phyloP scores from a whole-genome alignment of 37 sponge, comb jelly and placozoan genomes.

The Beroe ovata region DNA sequence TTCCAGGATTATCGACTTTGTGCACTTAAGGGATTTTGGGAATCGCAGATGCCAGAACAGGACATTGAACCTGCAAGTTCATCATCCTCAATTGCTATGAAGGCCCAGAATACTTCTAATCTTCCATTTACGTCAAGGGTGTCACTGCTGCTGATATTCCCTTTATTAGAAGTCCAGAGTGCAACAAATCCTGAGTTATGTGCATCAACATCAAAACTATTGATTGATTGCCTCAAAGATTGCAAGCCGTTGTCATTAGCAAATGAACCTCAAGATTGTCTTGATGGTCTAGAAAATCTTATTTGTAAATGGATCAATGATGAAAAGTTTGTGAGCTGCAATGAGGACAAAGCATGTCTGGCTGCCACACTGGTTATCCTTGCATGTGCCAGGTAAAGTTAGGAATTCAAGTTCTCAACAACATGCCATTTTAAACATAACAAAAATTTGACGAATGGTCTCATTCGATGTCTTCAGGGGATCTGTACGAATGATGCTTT shows the following conservation, averaged over 20 bases:
- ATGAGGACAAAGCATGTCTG: constrained; percentile 56
- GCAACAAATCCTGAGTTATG: constrained; percentile 74
- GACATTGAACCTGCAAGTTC: constrained; percentile 34
- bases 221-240: constrained; percentile 75
- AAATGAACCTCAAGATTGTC: constrained; percentile 81
- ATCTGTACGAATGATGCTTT: constrained; percentile 42
- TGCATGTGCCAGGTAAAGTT: constrained; percentile 73
- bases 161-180: constrained; percentile 83
- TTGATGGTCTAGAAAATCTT: constrained; percentile 81
- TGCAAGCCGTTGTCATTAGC: constrained; percentile 83
- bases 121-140: constrained; percentile 81
- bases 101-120: constrained; percentile 6
- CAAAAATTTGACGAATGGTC: too few species aligned
- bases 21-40: constrained; percentile 61
- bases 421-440: too few species aligned
- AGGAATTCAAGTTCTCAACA: too few species aligned
- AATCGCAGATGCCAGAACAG: constrained; percentile 18
- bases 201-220: constrained; percentile 71
- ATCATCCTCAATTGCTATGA: constrained; percentile 21
- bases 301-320: constrained; percentile 82
- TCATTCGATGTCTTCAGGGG: constrained; percentile 57
- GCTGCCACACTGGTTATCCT: constrained; percentile 68
- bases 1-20: constrained; percentile 63
- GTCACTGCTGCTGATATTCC: constrained; percentile 80
- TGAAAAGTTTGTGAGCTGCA: constrained; percentile 5